Evolutionary conservation across 2,888 invertebrate genomes (phyloP), one percentile per base, ranked within the genome.

Genomic region (Slavum lentiscoides): DNA sequence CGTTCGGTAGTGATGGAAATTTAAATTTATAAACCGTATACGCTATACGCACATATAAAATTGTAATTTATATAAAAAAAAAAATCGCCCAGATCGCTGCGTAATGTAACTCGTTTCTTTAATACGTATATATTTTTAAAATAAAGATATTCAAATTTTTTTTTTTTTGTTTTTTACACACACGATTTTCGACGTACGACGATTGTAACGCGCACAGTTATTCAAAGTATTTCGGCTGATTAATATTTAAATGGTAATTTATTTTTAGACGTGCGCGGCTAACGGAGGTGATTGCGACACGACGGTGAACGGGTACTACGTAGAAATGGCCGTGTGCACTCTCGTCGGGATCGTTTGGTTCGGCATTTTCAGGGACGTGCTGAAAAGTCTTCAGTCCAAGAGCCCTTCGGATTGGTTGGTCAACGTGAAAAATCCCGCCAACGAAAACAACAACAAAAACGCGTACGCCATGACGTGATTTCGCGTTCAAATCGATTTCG

Each of bases 301-400:
- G 1, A 87, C 88, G 7, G 85, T 95, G 58, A 97, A 97, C 86
- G 98, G 97, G 0, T 98, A 93, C 87, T 97, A 96, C 87, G 89
- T 97, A 83, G 95, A 96, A 87, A 92, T 92, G 0, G 85, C 90
- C 0, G 86, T 95, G 11, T 96, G 96, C 85, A 87, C 93, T 2
- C 86, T 92, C 0, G 89, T 95, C 74, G 97, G 97, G 4, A 89
- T 93, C 83, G 77, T 93, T 0, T 97, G 97, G 97, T 88, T 94
- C 5, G 87, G 89, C 13, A n/a, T 39, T 59, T 72, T 37, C 39
- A 19, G 37, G n/a, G 39, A n/a, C 37, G 8, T 39, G 7, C 21
- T 72, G 0, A 53, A 30, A 37, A 37, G 3, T 19, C 55, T 70
- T 7, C 70, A 58, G 19, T 58, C 15, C 13, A 37, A 19, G 19